Base-by-base conservation (phyloP, 1,140 invertebrate species). In the Drosophila willistoni region DNA sequence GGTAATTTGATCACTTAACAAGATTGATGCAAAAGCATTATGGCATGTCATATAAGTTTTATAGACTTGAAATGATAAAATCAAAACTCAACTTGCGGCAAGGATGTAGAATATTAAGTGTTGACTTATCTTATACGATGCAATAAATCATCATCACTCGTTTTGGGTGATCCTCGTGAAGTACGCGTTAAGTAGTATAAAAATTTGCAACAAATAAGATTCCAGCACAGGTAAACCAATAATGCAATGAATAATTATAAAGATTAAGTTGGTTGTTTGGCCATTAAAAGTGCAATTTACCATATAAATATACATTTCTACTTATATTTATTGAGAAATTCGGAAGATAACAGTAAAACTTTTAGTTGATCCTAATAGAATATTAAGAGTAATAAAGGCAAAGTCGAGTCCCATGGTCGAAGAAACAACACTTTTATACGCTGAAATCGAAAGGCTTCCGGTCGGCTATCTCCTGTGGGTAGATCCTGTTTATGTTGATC, bases 1-100 rank as follows among this genome's bases (percentile, higher is more conserved):
- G 56, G 56, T 59, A 59, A 59, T 14, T 36, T 59, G 56, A 59
- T 59, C 56, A 36, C 56, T 59, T 59, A 59, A 59, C 56, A 59
- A 59, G 56, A 59, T 59, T 59, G 56, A 59, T 59, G 56, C 29
- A 33, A 59, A 59, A 59, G 33, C 56, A 59, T 36, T 59, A 59
- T 59, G 56, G 56, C 29, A 59, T 59, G 56, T 36, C 56, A 59
- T 59, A 59, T 59, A 59, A 59, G 34, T 36, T 59, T 59, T 59
- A 59, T 59, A 59, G 56, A 59, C 56, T 33, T 59, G 33, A 59
- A 51, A 51, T 51, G 44, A 51, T 51, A 51, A 51, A 51, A 51
- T 51, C 44, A 51, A 19, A 51, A 51, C 17, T 51, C 3, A 22
- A 51, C 17, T 19, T 51, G 44, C 7, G 44, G 17, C 17, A 51